These are phyloP conservation scores for Ceyx erithaca DNA, from an alignment of 2,797 vertebrate species.

Conservation along the genomic window DNA sequence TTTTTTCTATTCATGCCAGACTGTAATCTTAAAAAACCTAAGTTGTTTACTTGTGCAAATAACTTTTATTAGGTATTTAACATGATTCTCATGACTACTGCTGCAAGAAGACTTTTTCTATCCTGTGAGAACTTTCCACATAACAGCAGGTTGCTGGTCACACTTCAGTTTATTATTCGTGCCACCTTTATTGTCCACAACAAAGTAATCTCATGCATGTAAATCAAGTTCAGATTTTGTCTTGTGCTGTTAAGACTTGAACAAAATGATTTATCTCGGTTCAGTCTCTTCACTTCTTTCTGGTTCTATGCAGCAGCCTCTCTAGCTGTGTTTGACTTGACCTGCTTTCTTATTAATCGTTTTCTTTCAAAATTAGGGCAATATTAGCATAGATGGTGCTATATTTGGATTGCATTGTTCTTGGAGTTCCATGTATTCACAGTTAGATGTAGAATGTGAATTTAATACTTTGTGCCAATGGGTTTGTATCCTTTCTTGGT, in stretches of 20 bases:
- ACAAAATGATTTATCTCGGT: neutral
- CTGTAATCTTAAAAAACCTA: neutral
- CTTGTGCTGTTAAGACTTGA: neutral
- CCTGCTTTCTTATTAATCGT: neutral
- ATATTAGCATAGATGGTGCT: constrained; percentile 14
- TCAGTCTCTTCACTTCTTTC: neutral
- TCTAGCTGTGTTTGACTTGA: neutral
- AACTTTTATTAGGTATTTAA: neutral
- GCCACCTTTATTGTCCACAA: neutral
- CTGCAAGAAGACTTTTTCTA: neutral
- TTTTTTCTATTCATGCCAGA: neutral
- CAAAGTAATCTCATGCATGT: neutral
- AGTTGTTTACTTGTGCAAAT: neutral
- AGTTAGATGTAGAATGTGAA: neutral
- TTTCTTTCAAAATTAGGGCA: constrained; percentile 31
- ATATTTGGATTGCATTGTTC: constrained; percentile 1
- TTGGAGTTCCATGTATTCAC: neutral
- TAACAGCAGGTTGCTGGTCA: neutral
- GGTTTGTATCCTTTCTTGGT: neutral
- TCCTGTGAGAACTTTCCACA: neutral
- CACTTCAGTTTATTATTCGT: neutral
- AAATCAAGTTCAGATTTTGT: neutral
- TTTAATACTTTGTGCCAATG: neutral
- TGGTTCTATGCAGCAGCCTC: neutral
- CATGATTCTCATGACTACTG: neutral